phyloP scores from a whole-genome alignment of 2,888 invertebrate genomes.

The Erynnis tages region DNA sequence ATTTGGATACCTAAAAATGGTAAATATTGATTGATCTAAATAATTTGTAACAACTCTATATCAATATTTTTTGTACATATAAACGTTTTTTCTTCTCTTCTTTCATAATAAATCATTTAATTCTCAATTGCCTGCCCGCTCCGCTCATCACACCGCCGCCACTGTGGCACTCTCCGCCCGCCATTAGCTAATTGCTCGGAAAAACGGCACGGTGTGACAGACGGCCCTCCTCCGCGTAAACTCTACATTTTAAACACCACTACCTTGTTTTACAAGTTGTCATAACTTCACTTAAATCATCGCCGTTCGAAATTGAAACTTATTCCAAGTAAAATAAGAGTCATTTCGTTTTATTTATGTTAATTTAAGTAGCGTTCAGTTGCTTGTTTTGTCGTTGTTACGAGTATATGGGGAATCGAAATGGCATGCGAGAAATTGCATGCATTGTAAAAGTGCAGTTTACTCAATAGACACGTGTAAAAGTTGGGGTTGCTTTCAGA shows the following conservation, averaged over 20 bases:
- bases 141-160: not conserved
- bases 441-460: too few species aligned
- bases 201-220: slow-evolving; percentile 37
- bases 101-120: not conserved
- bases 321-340: not conserved
- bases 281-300: not conserved
- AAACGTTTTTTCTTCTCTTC: too few species aligned
- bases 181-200: slow-evolving; percentile 52
- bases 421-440: too few species aligned
- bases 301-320: not conserved
- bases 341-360: not conserved
- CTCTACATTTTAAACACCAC: slow-evolving; percentile 8
- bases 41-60: too few species aligned
- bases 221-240: slow-evolving; percentile 10
- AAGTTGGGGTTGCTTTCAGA: too few species aligned
- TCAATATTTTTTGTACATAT: too few species aligned
- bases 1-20: too few species aligned
- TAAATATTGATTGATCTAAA: too few species aligned
- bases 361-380: not conserved
- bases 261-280: slow-evolving; percentile 1
- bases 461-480: too few species aligned
- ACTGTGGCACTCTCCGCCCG: slow-evolving; percentile 13
- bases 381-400: slow-evolving; percentile 1
- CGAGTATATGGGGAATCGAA: too few species aligned
- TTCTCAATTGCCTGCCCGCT: not conserved